Base-by-base conservation (phyloP, 2,888 invertebrate genomes). In the Pandemis heparana region DNA sequence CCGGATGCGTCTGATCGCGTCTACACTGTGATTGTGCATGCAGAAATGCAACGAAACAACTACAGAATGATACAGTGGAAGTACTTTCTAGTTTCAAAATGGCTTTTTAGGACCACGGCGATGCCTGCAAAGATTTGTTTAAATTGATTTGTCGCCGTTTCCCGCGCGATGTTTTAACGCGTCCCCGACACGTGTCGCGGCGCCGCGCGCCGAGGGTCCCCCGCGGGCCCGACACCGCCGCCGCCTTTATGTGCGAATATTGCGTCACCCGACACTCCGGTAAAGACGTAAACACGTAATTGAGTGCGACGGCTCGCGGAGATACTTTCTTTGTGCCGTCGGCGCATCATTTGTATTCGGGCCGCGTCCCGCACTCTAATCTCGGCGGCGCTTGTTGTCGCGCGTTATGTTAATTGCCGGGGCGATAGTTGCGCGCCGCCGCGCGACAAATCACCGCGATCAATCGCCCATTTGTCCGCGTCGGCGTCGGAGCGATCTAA, bases 381-480 rank as follows among this genome's bases (percentile, higher is more conserved):
- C 56, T 56, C 56, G 56, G 56, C 51, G 51, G 16, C 14, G 23
- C 23, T 32, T 46, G 46, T 51, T 51, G 51, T 63, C 41, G 38
- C 64, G 56, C 32, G 18, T 39, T 23, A 51, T 65, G 65, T 65
- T 65, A 65, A 65, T 65, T 51, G 65, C 6, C 8, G 14, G 16
- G 43, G 43, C 43, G 18, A 43, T 46, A 51, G 48, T 32, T 48
- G 23, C 14, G 16, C 18, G 23, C 32, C 4, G 23, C 56, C 7
- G 23, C 23, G 38, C 62, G 51, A 65, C 65, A 51, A 65, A 65
- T 65, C 51, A 51, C 39, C 10, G 38, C 51, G 48, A 65, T 65
- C 65, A 32, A 16, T 65, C 65, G 10, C 32, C 51, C 65, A 51
- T 65, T 38, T 51, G 65, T 65, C 65, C 18, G 51, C 41, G 65